Base-by-base conservation (phyloP, 2,797 vertebrate species). In the Decapterus maruadsi region DNA sequence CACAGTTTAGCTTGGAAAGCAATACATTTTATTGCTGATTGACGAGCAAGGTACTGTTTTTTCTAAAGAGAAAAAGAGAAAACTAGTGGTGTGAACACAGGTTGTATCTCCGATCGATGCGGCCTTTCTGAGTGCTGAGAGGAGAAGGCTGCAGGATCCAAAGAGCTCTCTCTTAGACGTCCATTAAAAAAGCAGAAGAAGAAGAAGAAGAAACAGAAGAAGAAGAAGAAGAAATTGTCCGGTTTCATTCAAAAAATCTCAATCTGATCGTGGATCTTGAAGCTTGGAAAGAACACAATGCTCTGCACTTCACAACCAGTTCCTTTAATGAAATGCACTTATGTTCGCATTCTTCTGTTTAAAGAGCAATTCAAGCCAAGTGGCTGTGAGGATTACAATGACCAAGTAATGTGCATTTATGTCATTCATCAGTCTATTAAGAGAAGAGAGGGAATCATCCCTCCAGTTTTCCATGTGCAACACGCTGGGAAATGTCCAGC, bases 1-100 rank as follows among this genome's bases (percentile, higher is more conserved):
- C 54, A 45, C 62, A 77, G 65, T 88, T 87, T 63, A 83, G 79
- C 82, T 86, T 59, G 69, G 63, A 83, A 71, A 76, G 81, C 79
- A 88, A 68, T 77, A 73, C 69, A 65, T 64, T 64, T 68, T 68
- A 57, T 67, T 50, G 60, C n/a, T 72, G 74, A 86, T 61, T 84
- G 77, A 86, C 34, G 77, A 29, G 75, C 19, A 2, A 48, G 29
- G 82, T 62, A 38, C 12, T 1, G 48, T 72, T 75, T 75, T 62
- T 36, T 26, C 3, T 22, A 45, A 9, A 56, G 29, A 31, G 50
- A 53, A 26, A 68, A 46, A 61, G 54, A 58, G 61, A 69, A 80
- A 80, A 80, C 68, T 16, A 64, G 71, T 31, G 66, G 80, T 68
- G 77, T 46, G 77, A 77, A 72, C 68, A 65, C 40, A 55, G 54